Percentiles rank a stretch among this genome's conserved stretches.
Conservation (phyloP, 2,797 vertebrate species). For the Lemur catta region DNA sequence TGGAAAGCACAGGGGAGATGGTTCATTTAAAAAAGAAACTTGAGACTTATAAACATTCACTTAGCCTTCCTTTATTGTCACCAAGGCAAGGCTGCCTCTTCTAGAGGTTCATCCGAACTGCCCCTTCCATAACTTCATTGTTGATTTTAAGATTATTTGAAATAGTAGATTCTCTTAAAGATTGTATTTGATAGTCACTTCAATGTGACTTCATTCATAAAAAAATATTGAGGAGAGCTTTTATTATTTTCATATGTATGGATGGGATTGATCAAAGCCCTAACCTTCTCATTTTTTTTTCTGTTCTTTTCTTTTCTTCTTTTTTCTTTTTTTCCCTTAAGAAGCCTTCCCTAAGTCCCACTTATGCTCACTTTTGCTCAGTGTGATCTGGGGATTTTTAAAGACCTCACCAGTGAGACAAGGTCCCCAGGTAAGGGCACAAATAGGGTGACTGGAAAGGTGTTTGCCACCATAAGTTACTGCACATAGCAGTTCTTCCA, state of each 20-base stretch:
- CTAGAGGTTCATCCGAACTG: neutral
- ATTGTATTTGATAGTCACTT: neutral
- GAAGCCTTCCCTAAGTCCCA: neutral
- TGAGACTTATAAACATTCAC: neutral
- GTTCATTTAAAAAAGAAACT: neutral
- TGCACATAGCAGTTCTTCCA: neutral
- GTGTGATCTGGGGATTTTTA: neutral
- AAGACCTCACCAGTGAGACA: neutral
- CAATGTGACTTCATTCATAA: neutral
- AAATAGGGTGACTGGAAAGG: neutral
- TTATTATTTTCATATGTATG: neutral
- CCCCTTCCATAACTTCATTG: neutral
- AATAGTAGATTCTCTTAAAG: neutral
- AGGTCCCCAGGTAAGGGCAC: neutral
- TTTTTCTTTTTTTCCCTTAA: too few species aligned
- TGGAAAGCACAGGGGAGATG: neutral
- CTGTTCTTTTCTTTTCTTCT: neutral
- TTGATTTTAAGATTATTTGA: neutral
- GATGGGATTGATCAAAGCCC: neutral
- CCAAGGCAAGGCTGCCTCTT: neutral
- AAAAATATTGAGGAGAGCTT: neutral
- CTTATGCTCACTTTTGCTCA: neutral
- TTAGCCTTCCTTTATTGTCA: neutral
- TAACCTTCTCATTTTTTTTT: neutral
- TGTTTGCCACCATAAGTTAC: neutral